These are phyloP conservation scores for Gryon sp. DNA, from an alignment of 1,140 invertebrate genomes.

Conservation along the genomic window DNA sequence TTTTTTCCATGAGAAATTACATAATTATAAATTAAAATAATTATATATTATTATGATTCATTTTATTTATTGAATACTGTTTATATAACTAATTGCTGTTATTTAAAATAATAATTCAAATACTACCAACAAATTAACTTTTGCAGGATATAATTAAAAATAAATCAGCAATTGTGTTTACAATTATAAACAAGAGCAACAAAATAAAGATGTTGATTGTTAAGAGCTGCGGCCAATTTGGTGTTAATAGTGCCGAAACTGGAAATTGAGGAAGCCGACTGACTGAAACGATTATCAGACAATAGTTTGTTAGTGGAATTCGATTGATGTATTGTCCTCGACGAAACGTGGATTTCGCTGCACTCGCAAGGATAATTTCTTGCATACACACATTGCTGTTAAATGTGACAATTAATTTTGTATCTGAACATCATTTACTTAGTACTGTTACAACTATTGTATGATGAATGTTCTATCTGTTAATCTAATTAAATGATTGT, in stretches of 20 bases:
- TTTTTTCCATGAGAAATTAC: too few relatives aligned
- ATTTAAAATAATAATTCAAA: too few relatives aligned
- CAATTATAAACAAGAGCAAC: constrained; percentile 38
- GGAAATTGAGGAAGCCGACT: constrained; percentile 50
- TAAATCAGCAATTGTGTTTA: constrained; percentile 28
- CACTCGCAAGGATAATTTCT: constrained; percentile 59
- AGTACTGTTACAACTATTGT: constrained; percentile 7
- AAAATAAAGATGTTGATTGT: constrained; percentile 48
- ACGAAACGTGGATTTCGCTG: constrained; percentile 75
- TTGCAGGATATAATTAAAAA: constrained; percentile 11
- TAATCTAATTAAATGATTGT: too few relatives aligned
- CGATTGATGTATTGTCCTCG: constrained; percentile 78
- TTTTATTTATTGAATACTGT: too few relatives aligned
- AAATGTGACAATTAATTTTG: constrained; percentile 47
- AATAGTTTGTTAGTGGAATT: constrained; percentile 79
- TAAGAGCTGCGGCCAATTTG: constrained; percentile 46
- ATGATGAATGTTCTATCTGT: neutral
- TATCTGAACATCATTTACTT: constrained; percentile 24
- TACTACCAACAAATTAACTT: too few relatives aligned
- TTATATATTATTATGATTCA: too few relatives aligned
- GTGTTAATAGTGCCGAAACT: constrained; percentile 28
- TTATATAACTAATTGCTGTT: too few relatives aligned
- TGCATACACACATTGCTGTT: constrained; percentile 35
- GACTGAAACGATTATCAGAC: constrained; percentile 75
- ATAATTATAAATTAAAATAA: too few relatives aligned